Conservation (phyloP, 2,888 invertebrate species). For the Nomada hirtipes region DNA sequence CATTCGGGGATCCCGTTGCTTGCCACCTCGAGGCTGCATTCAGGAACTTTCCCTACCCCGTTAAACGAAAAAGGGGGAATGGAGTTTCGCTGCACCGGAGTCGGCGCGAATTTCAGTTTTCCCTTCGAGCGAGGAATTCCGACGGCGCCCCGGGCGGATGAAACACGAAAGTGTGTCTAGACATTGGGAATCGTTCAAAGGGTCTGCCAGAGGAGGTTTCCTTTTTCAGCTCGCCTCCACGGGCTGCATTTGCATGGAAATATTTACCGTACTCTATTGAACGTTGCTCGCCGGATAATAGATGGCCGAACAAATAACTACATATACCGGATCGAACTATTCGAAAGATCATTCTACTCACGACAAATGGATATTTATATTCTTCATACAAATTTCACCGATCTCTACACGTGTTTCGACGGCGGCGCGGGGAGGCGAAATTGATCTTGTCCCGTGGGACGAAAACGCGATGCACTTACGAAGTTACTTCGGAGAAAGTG, state of each 20-base stretch:
- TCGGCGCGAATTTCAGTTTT: conserved; percentile 53
- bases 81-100: conserved; percentile 40
- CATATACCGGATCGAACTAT: too few relatives aligned
- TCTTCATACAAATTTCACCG: too few relatives aligned
- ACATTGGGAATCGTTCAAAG: conserved; percentile 59
- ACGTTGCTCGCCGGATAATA: too few relatives aligned
- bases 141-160: conserved; percentile 48
- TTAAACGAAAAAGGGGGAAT: conserved; percentile 36
- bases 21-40: conserved; percentile 56
- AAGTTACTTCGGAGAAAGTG: conserved; percentile 26
- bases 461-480: neutral
- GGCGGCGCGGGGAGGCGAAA: neutral
- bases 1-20: conserved; percentile 61
- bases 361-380: too few relatives aligned
- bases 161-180: conserved; percentile 62
- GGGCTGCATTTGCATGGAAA: neutral
- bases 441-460: too few relatives aligned
- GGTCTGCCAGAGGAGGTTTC: conserved; percentile 10
- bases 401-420: too few relatives aligned
- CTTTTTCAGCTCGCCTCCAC: neutral
- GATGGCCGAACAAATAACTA: too few relatives aligned
- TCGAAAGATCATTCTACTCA: neutral
- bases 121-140: conserved; percentile 55
- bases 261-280: neutral
- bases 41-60: conserved; percentile 54